Evolutionary conservation across 1,140 invertebrate species (phyloP).

Genomic region (Venturia canescens): DNA sequence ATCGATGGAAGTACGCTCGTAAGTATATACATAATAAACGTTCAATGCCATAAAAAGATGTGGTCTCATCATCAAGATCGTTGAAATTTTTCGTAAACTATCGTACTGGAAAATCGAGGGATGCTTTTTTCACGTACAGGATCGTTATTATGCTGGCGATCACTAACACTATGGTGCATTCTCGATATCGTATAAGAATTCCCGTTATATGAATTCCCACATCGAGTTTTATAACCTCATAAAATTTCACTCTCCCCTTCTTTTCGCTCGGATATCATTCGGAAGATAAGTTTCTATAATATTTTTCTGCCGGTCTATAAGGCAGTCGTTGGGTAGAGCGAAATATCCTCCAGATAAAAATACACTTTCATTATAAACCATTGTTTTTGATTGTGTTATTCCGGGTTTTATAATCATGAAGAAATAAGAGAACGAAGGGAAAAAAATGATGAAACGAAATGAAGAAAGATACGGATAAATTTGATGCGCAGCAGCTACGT

Average conservation of each 20-base stretch:
- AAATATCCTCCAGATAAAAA: background rate
- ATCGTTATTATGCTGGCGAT: background rate
- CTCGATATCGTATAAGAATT: background rate
- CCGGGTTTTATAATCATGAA: background rate
- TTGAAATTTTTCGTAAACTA: background rate
- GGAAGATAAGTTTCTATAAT: background rate
- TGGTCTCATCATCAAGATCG: background rate
- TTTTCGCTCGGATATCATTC: background rate
- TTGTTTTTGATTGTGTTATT: background rate
- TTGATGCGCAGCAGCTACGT: background rate
- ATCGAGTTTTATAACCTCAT: constrained; percentile 8
- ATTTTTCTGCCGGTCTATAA: background rate
- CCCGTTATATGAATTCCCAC: constrained; percentile 2
- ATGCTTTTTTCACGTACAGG: background rate
- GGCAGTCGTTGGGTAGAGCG: background rate
- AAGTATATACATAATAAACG: background rate
- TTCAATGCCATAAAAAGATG: background rate
- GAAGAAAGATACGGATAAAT: background rate
- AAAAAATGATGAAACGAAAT: background rate
- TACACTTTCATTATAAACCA: background rate
- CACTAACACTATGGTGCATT: background rate
- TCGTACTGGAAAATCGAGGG: background rate
- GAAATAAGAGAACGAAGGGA: background rate
- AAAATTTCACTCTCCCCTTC: background rate
- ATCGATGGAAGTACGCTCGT: too few species aligned